Evolutionary conservation across 1,140 invertebrate species (phyloP), one percentile per base, ranked within the genome.

Genomic region (Hyles vespertilio): DNA sequence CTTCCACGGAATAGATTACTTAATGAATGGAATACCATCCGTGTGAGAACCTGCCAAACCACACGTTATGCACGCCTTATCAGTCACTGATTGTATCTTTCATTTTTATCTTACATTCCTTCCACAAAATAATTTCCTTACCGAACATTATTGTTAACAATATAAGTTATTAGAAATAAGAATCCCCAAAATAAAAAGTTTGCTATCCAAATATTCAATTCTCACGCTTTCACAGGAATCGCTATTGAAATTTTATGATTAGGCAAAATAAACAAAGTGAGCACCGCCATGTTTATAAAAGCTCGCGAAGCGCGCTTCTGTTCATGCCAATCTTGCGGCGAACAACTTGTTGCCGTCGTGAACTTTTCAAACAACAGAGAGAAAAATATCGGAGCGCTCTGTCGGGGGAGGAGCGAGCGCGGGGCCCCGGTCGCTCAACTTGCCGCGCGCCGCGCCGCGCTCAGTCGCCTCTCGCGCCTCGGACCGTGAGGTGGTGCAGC

Each of bases 301-400:
- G 85, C 82, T 85, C 83, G 79, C 77, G 67, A 79, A 78, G 84
- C 82, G 74, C 84, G 84, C 85, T 88, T 77, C 84, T 81, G 85
- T 88, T 85, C 84, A 84, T 87, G 85, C 85, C 84, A 88, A 88
- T 88, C 85, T 87, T 75, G 77, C 70, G 77, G 79, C 76, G 70
- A 75, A 74, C 85, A 88, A 87, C 84, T 88, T 88, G 85, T 88
- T 87, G 85, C 85, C 80, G 79, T 74, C 81, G 78, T 81, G 83
- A 87, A 86, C 83, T 84, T 84, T 83, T 73, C 67, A 74, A 62
- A 36, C 47, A 68, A 82, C 58, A 61, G 83, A 77, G 82, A 79
- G 55, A 56, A 33, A 40, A 34, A 51, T 70, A 86, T 83, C 79
- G 72, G 71, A 51, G 32, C 57, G 65, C 81, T 71, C 66, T 72